These are phyloP conservation scores for Euplexia lucipara DNA, from an alignment of 2,888 invertebrate species.

Conservation along the genomic window DNA sequence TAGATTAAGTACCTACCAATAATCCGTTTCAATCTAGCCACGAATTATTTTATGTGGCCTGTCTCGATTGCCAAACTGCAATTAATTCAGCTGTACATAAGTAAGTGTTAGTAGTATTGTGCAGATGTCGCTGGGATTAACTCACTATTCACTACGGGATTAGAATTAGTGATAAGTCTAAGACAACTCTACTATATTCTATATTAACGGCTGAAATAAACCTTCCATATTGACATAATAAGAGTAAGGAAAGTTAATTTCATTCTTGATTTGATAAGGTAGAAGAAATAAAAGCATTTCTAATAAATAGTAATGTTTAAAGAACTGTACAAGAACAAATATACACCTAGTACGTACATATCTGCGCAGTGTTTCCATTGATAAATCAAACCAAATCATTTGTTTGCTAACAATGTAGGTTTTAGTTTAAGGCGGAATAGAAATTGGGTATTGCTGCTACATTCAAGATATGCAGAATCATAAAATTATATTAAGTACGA, in stretches of 20 bases:
- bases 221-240: background rate
- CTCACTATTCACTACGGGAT: constrained; percentile 20
- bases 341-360: background rate
- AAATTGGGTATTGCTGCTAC: too few species aligned
- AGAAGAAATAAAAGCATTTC: background rate
- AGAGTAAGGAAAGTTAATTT: too few species aligned
- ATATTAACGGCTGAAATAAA: background rate
- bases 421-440: too few species aligned
- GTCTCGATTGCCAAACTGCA: constrained; percentile 10
- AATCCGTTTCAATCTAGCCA: background rate
- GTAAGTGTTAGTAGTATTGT: constrained; percentile 2
- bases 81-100: constrained; percentile 32
- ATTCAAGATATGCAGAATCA: too few species aligned
- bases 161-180: constrained; percentile 12
- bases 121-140: constrained; percentile 33
- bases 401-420: too few species aligned
- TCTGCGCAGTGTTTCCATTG: too few species aligned
- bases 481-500: too few species aligned
- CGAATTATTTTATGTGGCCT: constrained; percentile 18
- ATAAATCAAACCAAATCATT: too few species aligned
- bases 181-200: too few species aligned
- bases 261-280: too few species aligned
- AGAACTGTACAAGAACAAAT: background rate
- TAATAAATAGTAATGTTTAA: background rate
- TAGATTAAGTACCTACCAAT: background rate